phyloP scores from a whole-genome alignment of 2,888 invertebrate genomes.

The Eupeodes latifasciatus region DNA sequence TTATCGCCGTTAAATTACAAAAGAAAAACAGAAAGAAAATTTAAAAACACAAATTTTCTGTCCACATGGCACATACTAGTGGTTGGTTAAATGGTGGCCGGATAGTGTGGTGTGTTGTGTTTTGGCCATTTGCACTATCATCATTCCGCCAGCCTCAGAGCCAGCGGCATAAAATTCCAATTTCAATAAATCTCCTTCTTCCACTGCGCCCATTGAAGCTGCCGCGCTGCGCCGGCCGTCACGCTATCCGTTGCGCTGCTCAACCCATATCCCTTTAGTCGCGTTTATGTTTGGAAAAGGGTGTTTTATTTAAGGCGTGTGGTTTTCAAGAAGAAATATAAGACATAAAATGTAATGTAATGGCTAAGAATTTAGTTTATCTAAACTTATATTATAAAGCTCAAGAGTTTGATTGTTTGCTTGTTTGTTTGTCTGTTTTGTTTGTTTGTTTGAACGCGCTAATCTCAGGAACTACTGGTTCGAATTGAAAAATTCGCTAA shows the following conservation, averaged over 20 bases:
- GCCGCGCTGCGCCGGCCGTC: not conserved
- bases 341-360: no score
- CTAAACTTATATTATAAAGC: no score
- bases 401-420: no score
- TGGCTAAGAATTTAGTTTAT: no score
- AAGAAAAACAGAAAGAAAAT: conserved; percentile 15
- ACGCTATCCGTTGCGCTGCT: not conserved
- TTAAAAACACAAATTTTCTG: conserved; percentile 30
- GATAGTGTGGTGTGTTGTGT: conserved; percentile 9
- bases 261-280: not conserved
- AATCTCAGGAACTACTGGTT: no score
- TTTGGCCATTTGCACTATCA: conserved; percentile 43
- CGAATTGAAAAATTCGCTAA: no score
- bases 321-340: no score
- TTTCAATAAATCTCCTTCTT: conserved; percentile 52
- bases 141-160: conserved; percentile 36
- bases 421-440: not conserved
- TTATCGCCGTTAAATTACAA: conserved; percentile 59
- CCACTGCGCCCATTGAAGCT: not conserved
- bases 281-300: no score
- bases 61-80: conserved; percentile 20
- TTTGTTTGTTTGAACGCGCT: not conserved
- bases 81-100: conserved; percentile 16
- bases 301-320: no score
- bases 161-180: conserved; percentile 55